Percentiles rank a stretch among this genome's conserved stretches.
phyloP scores from a whole-genome alignment of 2,797 vertebrate genomes.

The Gadopsis marmoratus region DNA sequence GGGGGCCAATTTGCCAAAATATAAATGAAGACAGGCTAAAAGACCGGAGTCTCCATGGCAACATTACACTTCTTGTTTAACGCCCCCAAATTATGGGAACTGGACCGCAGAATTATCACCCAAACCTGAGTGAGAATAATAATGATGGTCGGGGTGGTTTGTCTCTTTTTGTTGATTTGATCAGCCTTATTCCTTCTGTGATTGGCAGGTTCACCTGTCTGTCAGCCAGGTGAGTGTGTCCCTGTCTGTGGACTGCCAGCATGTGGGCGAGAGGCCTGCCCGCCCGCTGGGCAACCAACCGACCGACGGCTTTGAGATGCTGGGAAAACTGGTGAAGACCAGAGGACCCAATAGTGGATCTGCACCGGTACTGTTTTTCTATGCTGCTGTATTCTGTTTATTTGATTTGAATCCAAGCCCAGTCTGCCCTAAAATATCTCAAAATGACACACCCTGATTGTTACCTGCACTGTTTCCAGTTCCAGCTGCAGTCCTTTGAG shows the following conservation, averaged over 20 bases:
- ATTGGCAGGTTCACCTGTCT: slow-evolving; percentile 89
- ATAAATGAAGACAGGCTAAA: too few relatives aligned
- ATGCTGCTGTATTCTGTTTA: not conserved
- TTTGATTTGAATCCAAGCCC: not conserved
- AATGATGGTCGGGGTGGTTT: not conserved
- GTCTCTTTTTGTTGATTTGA: not conserved
- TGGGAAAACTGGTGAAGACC: slow-evolving; percentile 91
- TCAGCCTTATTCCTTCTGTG: slow-evolving; percentile 17
- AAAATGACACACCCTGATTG: not conserved
- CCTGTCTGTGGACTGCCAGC: slow-evolving; percentile 93
- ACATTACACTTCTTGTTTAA: too few relatives aligned
- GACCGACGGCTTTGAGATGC: slow-evolving; percentile 89
- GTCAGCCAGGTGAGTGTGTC: slow-evolving; percentile 89
- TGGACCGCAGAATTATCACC: not conserved
- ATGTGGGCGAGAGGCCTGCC: slow-evolving; percentile 87
- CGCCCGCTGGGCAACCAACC: slow-evolving; percentile 86
- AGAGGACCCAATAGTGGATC: slow-evolving; percentile 91
- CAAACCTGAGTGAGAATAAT: not conserved
- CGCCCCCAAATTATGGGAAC: too few relatives aligned
- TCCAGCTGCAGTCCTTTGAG: slow-evolving; percentile 93
- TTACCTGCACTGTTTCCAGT: slow-evolving; percentile 78
- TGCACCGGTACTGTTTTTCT: slow-evolving; percentile 77
- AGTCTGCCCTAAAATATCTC: not conserved
- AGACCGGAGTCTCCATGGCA: not conserved
- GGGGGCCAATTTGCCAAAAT: not conserved